Base-by-base conservation (phyloP, 2,797 vertebrate species). In the Chelidonichthys spinosus region DNA sequence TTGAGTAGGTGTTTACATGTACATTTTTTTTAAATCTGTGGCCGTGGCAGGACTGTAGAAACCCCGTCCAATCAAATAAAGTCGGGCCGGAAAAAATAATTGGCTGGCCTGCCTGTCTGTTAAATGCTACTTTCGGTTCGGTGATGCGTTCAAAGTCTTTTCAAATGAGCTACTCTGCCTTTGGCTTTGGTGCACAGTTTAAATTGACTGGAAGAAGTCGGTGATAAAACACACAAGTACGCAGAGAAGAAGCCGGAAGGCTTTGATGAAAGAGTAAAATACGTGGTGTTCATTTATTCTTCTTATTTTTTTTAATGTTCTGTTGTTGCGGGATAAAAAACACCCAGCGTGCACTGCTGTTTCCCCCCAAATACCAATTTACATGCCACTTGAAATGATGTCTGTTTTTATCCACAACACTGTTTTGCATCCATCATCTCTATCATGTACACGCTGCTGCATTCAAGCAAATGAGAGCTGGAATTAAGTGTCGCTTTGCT, bases 341-440 rank as follows among this genome's bases (percentile, higher is more conserved):
- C 11, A 58, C 14, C 6, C 42, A 17, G 14, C 42, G 11, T 74
- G 25, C 53, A 4, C 25, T 25, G 44, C 32, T 69, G 54, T 74
- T 67, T 76, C 42, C 15, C 71, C n/a, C 71, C n/a, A 79, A 78
- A 78, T 66, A 70, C 58, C 56, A 65, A 69, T 68, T 72, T 76
- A 36, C 63, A 61, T 59, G 59, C 42, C 65, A 63, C 61, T 81
- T 83, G 42, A 82, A 78, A 69, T 78, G 0, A 63, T 63, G 35
- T 76, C n/a, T 53, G 69, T 76, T 78, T 76, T 78, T 69, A 59
- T 81, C 47, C 32, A 35, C 15, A 46, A 61, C 10, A 9, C 70
- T 67, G 56, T 71, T 25, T 77, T 85, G 56, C 43, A 69, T 76
- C 36, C 15, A 33, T 64, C 5, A 65, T 77, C 61, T 85, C 37